Conservation (phyloP, 2,113 vertebrate genomes). For the Proterorhinus semilunaris region DNA sequence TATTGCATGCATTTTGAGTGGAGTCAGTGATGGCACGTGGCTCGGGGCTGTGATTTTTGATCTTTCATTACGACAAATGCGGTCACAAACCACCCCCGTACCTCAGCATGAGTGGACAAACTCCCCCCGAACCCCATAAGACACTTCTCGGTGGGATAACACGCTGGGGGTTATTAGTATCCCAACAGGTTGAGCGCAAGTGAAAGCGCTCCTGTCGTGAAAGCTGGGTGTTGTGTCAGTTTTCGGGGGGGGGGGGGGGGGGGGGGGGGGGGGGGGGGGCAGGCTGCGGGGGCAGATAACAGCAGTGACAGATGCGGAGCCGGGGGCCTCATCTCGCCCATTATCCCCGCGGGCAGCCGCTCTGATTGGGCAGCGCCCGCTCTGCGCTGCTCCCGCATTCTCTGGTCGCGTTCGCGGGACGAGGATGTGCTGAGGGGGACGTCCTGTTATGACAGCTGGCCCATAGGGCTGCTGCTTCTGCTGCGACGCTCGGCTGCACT, state of each 20-base stretch:
- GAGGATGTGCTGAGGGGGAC: constrained; percentile 32
- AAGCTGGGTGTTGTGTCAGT: not conserved
- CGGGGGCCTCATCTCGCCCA: constrained; percentile 33
- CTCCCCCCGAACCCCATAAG: not conserved
- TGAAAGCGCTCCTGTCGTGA: not conserved
- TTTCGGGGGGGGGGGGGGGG: too few species aligned
- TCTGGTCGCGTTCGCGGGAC: constrained; percentile 36
- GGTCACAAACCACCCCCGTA: not conserved
- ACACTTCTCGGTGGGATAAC: not conserved
- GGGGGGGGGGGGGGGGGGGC: too few species aligned
- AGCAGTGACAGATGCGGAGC: constrained; percentile 6
- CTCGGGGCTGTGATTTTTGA: not conserved
- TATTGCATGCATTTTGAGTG: not conserved
- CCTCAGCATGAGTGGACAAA: not conserved
- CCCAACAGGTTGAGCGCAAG: not conserved
- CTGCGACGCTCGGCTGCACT: constrained; percentile 31
- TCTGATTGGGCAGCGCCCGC: constrained; percentile 38
- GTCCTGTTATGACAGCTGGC: constrained; percentile 68
- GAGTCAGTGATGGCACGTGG: not conserved
- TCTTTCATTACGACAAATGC: not conserved
- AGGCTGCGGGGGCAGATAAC: constrained; percentile 1
- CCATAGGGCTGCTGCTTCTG: constrained; percentile 25
- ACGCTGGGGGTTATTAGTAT: not conserved
- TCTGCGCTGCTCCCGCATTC: constrained; percentile 24
- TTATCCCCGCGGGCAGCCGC: constrained; percentile 57